Percentiles rank a stretch among this genome's conserved stretches.
Conservation (phyloP, 2,113 vertebrate species). For the Lontra canadensis region DNA sequence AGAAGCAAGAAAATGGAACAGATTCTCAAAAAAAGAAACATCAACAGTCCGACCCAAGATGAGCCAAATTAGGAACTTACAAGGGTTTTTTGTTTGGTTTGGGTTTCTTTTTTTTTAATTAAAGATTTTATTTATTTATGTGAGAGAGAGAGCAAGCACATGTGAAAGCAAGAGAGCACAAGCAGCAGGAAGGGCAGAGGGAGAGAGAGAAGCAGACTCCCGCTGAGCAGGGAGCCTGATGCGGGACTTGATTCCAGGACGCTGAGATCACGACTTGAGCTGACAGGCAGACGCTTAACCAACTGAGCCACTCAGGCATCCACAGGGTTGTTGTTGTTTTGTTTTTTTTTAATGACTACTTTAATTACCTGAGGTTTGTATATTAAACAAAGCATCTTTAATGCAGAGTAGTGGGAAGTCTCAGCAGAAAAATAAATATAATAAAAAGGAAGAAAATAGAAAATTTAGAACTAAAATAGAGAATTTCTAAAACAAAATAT, state of each 20-base stretch:
- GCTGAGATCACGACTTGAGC: too few species aligned
- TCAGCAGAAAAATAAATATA: not conserved
- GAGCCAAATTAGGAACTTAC: not conserved
- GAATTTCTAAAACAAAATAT: not conserved
- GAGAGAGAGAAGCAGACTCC: too few species aligned
- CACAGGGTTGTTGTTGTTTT: not conserved
- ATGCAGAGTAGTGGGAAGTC: not conserved
- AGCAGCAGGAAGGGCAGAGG: too few species aligned
- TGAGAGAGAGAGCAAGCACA: too few species aligned
- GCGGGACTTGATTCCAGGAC: too few species aligned
- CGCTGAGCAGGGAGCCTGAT: too few species aligned
- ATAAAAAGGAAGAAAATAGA: not conserved
- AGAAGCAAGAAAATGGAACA: not conserved
- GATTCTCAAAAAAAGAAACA: not conserved
- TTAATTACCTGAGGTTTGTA: not conserved
- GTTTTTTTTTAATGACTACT: not conserved
- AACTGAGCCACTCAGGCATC: too few species aligned
- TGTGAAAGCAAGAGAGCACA: too few species aligned
- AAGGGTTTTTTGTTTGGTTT: not conserved
- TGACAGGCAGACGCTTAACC: too few species aligned
- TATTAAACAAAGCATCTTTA: not conserved
- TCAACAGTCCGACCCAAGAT: not conserved
- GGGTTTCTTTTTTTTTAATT: too few species aligned
- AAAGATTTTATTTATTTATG: too few species aligned
- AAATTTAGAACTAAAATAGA: slow-evolving; percentile 15